A percentile compares a stretch with the other conserved stretches of the same genome.
These are phyloP conservation scores for Microctonus hyperodae DNA, from an alignment of 2,888 invertebrate genomes.

Conservation along the genomic window DNA sequence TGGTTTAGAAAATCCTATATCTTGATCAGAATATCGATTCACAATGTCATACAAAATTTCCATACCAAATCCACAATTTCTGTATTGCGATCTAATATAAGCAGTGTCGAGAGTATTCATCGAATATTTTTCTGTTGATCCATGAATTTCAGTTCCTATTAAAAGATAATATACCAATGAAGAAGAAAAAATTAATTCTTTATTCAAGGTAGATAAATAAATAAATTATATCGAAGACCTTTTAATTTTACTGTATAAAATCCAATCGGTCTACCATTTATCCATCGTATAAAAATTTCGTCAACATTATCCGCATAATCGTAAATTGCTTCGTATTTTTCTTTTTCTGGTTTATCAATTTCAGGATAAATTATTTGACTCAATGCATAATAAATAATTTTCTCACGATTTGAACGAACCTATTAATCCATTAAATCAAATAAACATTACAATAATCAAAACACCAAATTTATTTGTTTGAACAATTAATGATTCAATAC, in stretches of 20 bases:
- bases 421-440: constrained; percentile 26
- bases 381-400: constrained; percentile 47
- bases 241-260: constrained; percentile 60
- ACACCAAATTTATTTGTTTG: background rate
- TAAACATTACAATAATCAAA: background rate
- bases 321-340: constrained; percentile 49
- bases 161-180: background rate
- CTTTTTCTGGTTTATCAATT: constrained; percentile 46
- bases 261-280: constrained; percentile 52
- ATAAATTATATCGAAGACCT: constrained; percentile 45
- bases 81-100: constrained; percentile 53
- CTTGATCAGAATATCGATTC: constrained; percentile 47
- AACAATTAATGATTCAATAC: constrained; percentile 23
- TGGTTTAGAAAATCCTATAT: constrained; percentile 60
- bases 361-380: constrained; percentile 55
- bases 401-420: constrained; percentile 48
- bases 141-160: constrained; percentile 51
- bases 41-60: constrained; percentile 54
- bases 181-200: background rate
- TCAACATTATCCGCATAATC: constrained; percentile 50
- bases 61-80: constrained; percentile 56
- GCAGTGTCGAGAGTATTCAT: constrained; percentile 61
- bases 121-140: constrained; percentile 48
- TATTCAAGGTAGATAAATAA: constrained; percentile 6
- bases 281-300: constrained; percentile 49